Evolutionary conservation across 2,888 invertebrate species (phyloP).

Genomic region (Entomobrya multifasciata): DNA sequence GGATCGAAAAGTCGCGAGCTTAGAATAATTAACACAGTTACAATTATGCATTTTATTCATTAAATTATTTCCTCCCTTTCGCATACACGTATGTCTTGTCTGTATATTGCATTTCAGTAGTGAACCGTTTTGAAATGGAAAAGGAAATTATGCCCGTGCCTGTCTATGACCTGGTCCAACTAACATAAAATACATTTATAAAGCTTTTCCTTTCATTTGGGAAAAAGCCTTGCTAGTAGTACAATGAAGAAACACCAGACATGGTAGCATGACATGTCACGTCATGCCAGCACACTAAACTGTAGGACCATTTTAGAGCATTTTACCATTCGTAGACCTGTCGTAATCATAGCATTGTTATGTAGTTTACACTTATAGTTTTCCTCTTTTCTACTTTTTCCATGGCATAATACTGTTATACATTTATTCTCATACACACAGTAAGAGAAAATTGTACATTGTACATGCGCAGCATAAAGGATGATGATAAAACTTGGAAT

Average conservation of each 20-base stretch:
- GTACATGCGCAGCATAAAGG: constrained; percentile 7
- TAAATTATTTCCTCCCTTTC: constrained; percentile 43
- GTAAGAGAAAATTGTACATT: no score
- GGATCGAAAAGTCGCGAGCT: constrained; percentile 64
- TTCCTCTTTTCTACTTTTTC: no score
- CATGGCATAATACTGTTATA: no score
- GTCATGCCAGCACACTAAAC: constrained; percentile 34
- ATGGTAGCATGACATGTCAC: constrained; percentile 41
- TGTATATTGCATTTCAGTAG: neutral
- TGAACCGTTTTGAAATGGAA: neutral
- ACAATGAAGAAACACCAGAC: neutral
- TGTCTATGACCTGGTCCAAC: neutral
- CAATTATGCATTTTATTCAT: constrained; percentile 70
- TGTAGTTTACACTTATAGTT: no score
- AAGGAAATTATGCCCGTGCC: neutral
- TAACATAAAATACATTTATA: neutral
- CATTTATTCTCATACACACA: no score
- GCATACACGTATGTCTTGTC: neutral
- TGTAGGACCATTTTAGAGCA: no score
- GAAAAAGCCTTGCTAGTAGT: neutral
- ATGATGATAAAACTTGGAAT: constrained; percentile 44
- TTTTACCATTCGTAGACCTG: no score
- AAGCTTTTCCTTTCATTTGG: constrained; percentile 26
- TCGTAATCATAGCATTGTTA: no score
- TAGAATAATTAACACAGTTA: constrained; percentile 69